A percentile compares a stretch with the other conserved stretches of the same genome.
These are phyloP conservation scores for Meteorus cinctellus DNA, from an alignment of 2,888 invertebrate genomes.

Conservation along the genomic window DNA sequence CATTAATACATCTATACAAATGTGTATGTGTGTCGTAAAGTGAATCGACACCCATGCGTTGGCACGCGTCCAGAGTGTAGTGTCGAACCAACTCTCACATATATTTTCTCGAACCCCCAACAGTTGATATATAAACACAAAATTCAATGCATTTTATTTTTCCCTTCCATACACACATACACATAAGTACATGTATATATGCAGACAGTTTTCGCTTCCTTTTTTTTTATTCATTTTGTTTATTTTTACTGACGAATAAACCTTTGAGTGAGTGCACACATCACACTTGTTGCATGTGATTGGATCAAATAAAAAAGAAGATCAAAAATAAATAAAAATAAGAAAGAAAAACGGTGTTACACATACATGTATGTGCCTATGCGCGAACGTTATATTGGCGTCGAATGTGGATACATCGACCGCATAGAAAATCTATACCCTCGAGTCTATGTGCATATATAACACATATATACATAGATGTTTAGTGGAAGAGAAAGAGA, in stretches of 20 bases:
- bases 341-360: conserved; percentile 3
- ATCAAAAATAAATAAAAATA: conserved; percentile 41
- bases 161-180: not conserved
- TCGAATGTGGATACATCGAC: conserved; percentile 5
- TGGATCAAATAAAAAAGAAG: conserved; percentile 46
- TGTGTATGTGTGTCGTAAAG: conserved; percentile 19
- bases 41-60: conserved; percentile 25
- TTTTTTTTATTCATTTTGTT: conserved; percentile 45
- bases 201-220: conserved; percentile 33
- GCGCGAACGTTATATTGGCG: too few species aligned
- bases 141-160: conserved; percentile 45
- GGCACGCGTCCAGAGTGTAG: conserved; percentile 24
- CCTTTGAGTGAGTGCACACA: conserved; percentile 43
- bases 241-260: conserved; percentile 31
- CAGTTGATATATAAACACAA: conserved; percentile 39
- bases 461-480: not conserved
- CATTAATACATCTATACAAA: conserved; percentile 28
- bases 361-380: conserved; percentile 19
- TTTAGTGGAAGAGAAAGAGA: not conserved
- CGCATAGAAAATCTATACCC: conserved; percentile 8
- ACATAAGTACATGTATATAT: not conserved
- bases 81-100: conserved; percentile 11
- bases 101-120: conserved; percentile 39
- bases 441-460: not conserved
- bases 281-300: conserved; percentile 60